Base-by-base conservation (phyloP, 2,888 invertebrate genomes). In the Plusia festucae region DNA sequence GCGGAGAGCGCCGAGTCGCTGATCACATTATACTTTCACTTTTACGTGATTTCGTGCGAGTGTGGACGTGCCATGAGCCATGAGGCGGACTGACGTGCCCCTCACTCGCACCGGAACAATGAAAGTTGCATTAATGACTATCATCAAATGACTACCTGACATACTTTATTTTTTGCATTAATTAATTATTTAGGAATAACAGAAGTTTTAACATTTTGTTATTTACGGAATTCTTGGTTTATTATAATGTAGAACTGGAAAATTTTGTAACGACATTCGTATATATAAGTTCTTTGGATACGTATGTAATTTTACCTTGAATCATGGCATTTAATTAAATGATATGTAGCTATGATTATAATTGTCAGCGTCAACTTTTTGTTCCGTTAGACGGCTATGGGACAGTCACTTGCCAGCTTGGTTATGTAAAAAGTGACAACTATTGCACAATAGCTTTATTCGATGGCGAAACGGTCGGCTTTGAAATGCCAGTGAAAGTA, bases 351-450 rank as follows among this genome's bases (percentile, higher is more conserved):
- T 11, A 24, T 46, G 11, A 54, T 61, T 59, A 40, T 62, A 53
- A 71, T 65, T 58, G 49, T 52, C 56, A 53, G 56, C 61, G 70
- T 65, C 67, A 63, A 32, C 22, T 46, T 30, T 52, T 54, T 58
- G 61, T 80, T 76, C 72, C 70, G 72, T 77, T 80, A 82, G 73
- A 71, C 44, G 60, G 79, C 82, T 83, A 84, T 82, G 76, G 79
- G 76, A 67, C 32, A 79, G 77, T 68, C 75, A 76, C 77, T 81
- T 76, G 76, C 76, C 78, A 79, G 77, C 81, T 72, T 68, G 69
- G 90, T 94, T 94, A 94, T 92, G 91, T 94, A 94, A 95, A 93
- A 92, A 92, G 91, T 91, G 91, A 90, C 92, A 92, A 91, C 90
- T 87, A 87, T 95, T 95, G 90, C 94, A 94, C 94, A 94, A 95